A percentile compares a stretch with the other conserved stretches of the same genome.
These are phyloP conservation scores for Enteromius mattozi DNA, from an alignment of 2,797 vertebrate genomes.

Conservation along the genomic window DNA sequence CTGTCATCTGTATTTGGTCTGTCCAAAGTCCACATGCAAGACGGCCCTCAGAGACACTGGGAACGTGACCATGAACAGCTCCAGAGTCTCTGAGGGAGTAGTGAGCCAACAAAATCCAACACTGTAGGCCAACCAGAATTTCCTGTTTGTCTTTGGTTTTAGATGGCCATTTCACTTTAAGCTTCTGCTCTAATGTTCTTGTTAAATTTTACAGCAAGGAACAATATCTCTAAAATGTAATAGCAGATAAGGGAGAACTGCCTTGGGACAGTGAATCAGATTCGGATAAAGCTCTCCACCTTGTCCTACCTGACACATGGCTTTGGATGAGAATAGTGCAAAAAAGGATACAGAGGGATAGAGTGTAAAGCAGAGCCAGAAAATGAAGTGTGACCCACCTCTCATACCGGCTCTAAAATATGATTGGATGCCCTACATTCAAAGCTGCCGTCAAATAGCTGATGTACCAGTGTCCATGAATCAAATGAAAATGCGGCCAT, in stretches of 20 bases:
- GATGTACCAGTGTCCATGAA: background rate
- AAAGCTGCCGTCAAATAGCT: background rate
- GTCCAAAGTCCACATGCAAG: constrained; percentile 37
- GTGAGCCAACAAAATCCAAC: constrained; percentile 1
- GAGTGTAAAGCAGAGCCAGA: background rate
- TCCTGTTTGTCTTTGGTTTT: constrained; percentile 36
- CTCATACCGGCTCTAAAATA: constrained; percentile 4
- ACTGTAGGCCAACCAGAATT: constrained; percentile 27
- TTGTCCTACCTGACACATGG: constrained; percentile 7
- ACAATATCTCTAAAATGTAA: constrained; percentile 3
- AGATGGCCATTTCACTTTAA: background rate
- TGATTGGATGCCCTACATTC: constrained; percentile 14
- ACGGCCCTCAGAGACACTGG: constrained; percentile 33
- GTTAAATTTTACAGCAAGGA: background rate
- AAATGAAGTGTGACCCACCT: constrained; percentile 4
- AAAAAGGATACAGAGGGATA: background rate
- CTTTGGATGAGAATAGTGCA: background rate
- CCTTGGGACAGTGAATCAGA: constrained; percentile 14
- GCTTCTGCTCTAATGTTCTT: constrained; percentile 6
- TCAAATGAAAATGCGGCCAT: background rate
- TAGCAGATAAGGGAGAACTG: constrained; percentile 3
- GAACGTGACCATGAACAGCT: constrained; percentile 51
- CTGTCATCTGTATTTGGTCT: constrained; percentile 40
- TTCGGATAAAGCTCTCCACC: background rate
- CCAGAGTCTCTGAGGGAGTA: constrained; percentile 19